Base-by-base conservation (phyloP, 1,140 invertebrate genomes). In the Pseudobourletiella spinata region DNA sequence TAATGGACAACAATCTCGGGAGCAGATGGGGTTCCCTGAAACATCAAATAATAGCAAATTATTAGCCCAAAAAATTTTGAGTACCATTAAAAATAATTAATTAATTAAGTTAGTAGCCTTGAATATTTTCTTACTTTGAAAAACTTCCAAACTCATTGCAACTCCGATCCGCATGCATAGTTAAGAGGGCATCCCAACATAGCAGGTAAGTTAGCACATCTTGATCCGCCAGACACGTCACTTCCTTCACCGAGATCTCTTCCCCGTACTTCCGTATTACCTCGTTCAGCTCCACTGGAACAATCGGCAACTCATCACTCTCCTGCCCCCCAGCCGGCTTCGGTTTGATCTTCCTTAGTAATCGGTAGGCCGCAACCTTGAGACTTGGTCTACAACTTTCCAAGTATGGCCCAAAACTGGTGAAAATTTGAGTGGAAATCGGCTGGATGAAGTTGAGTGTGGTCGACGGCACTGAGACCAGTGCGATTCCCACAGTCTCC, bases 81-180 rank as follows among this genome's bases (percentile, higher is more conserved):
- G 11, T 15, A 18, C 3, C 15, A 39, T 14, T 3, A 39, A 44
- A 57, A 24, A 11, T 39, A 39, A 39, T 39, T 11, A 39, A 39
- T 39, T 39, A 39, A 52, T 25, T 26, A 52, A 6, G 22, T 25
- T 26, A 29, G 6, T 48, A 48, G 8, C 6, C 15, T 8, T 43
- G 14, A 24, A 11, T n/a, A 15, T 44, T 18, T 30, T 22, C 59
- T 61, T 62, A 64, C 63, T 65, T 64, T n/a, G 64, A 64, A 60
- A 61, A 69, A 18, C 60, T 64, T 2, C 61, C 68, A 52, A 69
- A 66, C 60, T 69, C 68, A 43, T 56, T 64, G 8, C 58, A 56
- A 42, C 39, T 61, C 1, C 57, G 51, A 16, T 62, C 51, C 26
- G 54, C 29, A 28, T 69, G 68, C 26, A 63, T 52, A 2, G 54